Base-by-base conservation (phyloP, 2,797 vertebrate species). In the Anguilla obscura region DNA sequence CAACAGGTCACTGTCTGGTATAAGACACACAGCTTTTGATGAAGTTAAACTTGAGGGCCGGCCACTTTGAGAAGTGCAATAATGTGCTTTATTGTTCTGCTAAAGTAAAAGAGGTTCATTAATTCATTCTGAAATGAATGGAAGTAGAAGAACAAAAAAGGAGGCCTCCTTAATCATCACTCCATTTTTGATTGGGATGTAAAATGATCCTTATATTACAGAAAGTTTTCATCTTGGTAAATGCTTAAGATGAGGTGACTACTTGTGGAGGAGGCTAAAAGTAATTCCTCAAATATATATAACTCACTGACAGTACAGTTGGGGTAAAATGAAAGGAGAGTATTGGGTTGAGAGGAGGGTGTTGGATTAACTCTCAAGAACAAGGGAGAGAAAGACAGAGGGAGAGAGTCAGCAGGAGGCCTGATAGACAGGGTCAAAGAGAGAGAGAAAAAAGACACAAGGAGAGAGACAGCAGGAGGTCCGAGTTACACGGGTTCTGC, bases 241-340 rank as follows among this genome's bases (percentile, higher is more conserved):
- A 94, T 91, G 91, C 91, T 94, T 94, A 94, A 93, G 94, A 92
- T 92, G 92, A 91, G 94, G 93, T 92, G 91, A 94, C 92, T 91
- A 94, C 91, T 89, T 36, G 3, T 1, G 71, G 90, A 89, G 90
- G 91, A 90, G 93, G 91, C 91, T 90, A 94, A 95, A 94, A 93
- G 94, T 93, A 93, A 95, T 95, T 89, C 93, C 93, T 93, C 93
- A 93, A 95, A 94, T 94, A 92, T 95, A 95, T 95, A 96, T 94
- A 90, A 91, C 92, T 95, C 93, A 95, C 94, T 94, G 91, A 94
- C 93, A 92, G 90, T 33, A 90, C 93, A 92, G 91, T 93, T 87
- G 7, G 48, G 12, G n/a, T 6, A 14, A 36, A 56, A 71, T 52
- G 80, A 21, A 2, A 8, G 54, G 4, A 36, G 27, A 33, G 24